These are phyloP conservation scores for Drosophila sucinea DNA, from an alignment of 1,140 invertebrate genomes.

Conservation along the genomic window DNA sequence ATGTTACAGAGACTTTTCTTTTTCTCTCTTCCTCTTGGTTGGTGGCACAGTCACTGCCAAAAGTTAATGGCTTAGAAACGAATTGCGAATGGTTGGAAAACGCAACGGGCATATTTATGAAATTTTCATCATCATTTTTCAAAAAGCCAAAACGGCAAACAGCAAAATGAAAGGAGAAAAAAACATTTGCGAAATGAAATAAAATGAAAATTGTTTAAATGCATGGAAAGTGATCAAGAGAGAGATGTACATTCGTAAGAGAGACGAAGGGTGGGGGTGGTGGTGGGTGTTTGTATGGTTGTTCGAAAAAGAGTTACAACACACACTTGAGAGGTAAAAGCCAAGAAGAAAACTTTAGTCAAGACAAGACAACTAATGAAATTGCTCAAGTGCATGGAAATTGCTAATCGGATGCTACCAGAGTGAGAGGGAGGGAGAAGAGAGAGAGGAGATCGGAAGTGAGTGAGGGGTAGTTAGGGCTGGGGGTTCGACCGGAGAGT, in stretches of 20 bases:
- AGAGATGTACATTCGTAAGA: slow-evolving; percentile 24
- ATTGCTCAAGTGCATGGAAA: slow-evolving; percentile 77
- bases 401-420: slow-evolving; percentile 70
- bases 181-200: slow-evolving; percentile 63
- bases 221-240: slow-evolving; percentile 72
- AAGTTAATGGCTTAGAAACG: slow-evolving; percentile 74
- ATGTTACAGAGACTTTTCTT: slow-evolving; percentile 23
- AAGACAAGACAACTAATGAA: slow-evolving; percentile 58
- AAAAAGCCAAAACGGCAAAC: slow-evolving; percentile 49
- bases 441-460: slow-evolving; percentile 18
- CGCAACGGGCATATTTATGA: slow-evolving; percentile 74
- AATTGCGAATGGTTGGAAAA: slow-evolving; percentile 51
- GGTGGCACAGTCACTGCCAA: slow-evolving; percentile 27
- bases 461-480: neutral
- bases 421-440: neutral
- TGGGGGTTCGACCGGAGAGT: too few species aligned
- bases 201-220: slow-evolving; percentile 75
- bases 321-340: slow-evolving; percentile 30
- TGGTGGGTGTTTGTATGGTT: too few species aligned
- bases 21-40: neutral
- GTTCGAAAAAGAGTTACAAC: slow-evolving; percentile 15
- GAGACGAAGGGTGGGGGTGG: slow-evolving; percentile 11
- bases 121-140: slow-evolving; percentile 78
- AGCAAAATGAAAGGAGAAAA: slow-evolving; percentile 33
- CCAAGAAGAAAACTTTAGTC: slow-evolving; percentile 44